Evolutionary conservation across 2,113 vertebrate genomes (phyloP).

Genomic region (Salvator merianae): DNA sequence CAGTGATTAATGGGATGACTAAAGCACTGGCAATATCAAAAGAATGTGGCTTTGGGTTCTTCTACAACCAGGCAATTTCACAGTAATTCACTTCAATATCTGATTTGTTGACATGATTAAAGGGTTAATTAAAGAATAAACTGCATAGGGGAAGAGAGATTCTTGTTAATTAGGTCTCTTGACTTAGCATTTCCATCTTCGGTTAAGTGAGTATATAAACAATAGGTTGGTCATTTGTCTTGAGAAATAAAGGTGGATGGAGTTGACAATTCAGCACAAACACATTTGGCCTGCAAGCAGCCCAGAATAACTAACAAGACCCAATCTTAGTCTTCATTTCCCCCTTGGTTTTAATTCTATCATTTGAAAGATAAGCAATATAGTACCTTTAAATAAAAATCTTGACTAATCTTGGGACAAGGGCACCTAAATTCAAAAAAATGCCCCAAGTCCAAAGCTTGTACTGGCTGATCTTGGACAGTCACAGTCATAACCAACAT

Average conservation of each 20-base stretch:
- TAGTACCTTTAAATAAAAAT: not conserved
- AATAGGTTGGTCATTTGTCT: conserved; percentile 12
- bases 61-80: conserved; percentile 16
- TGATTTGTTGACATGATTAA: conserved; percentile 21
- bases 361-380: not conserved
- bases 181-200: not conserved
- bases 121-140: conserved; percentile 23
- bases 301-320: not conserved
- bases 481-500: not conserved
- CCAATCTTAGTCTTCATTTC: not conserved
- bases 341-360: not conserved
- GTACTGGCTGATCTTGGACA: not conserved
- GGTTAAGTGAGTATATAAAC: conserved; percentile 11
- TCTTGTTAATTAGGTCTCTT: conserved; percentile 10
- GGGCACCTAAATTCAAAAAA: not conserved
- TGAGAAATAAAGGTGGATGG: not conserved
- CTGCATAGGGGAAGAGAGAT: not conserved
- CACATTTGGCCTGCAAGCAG: not conserved
- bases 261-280: conserved; percentile 2
- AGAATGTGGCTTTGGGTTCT: not conserved
- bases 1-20: conserved; percentile 12
- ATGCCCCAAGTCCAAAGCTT: not conserved
- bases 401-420: not conserved
- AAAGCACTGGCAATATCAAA: not conserved
- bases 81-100: conserved; percentile 9